A percentile compares a stretch with the other conserved stretches of the same genome.
Evolutionary conservation across 2,113 vertebrate species (phyloP).

Genomic region (Capreolus pygargus): DNA sequence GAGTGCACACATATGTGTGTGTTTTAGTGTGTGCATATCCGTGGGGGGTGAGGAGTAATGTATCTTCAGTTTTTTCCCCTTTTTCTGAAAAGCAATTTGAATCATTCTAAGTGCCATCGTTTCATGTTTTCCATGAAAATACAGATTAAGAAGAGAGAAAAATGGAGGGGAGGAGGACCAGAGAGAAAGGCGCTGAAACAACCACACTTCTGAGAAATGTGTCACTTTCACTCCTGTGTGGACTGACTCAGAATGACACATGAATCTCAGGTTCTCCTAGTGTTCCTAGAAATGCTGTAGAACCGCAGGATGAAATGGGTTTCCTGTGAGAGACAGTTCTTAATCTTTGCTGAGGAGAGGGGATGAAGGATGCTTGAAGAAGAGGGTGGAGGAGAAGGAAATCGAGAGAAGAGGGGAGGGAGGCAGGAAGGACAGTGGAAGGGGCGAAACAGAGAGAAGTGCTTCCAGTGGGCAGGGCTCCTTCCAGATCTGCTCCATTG

Average conservation of each 20-base stretch:
- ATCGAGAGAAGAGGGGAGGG: not conserved
- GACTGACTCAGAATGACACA: not conserved
- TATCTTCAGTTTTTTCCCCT: not conserved
- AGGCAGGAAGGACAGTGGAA: not conserved
- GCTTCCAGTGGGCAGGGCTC: not conserved
- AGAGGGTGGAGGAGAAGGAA: not conserved
- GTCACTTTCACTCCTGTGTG: slow-evolving; percentile 36
- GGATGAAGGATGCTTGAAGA: not conserved
- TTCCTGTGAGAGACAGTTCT: not conserved
- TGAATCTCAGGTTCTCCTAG: not conserved
- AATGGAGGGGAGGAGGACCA: not conserved
- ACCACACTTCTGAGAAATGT: not conserved
- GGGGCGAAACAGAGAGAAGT: not conserved
- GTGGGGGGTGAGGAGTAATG: not conserved
- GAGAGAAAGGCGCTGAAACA: not conserved
- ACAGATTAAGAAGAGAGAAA: not conserved
- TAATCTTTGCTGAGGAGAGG: not conserved
- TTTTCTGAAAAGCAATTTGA: not conserved
- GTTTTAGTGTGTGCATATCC: not conserved
- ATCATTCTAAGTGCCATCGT: not conserved
- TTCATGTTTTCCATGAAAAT: not conserved
- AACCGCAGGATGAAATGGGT: not conserved
- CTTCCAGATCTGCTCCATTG: not conserved
- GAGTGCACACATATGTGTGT: not conserved
- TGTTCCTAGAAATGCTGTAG: not conserved